Evolutionary conservation across 2,888 invertebrate species (phyloP).

Genomic region (Thecocarcelia acutangulata): DNA sequence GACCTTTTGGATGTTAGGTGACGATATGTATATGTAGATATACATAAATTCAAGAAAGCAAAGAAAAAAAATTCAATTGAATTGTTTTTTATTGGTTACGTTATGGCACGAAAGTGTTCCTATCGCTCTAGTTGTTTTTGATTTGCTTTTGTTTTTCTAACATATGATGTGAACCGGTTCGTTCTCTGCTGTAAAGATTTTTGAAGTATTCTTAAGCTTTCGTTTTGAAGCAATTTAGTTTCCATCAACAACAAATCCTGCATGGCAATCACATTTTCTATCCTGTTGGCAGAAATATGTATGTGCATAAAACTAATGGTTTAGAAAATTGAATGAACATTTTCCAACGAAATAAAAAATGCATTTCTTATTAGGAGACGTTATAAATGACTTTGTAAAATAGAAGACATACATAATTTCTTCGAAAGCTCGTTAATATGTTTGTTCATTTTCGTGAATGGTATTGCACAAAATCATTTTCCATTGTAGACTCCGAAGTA

Average conservation of each 20-base stretch:
- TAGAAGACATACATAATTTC: constrained; percentile 39
- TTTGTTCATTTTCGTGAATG: not conserved
- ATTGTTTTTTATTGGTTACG: too few relatives aligned
- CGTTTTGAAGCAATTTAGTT: constrained; percentile 17
- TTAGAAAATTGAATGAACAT: constrained; percentile 39
- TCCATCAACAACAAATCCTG: not conserved
- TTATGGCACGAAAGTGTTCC: too few relatives aligned
- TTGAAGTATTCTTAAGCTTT: too few relatives aligned
- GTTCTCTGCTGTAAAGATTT: too few relatives aligned
- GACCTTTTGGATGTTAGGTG: too few relatives aligned
- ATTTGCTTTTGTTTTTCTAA: too few relatives aligned
- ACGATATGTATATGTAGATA: too few relatives aligned
- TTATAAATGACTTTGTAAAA: constrained; percentile 16
- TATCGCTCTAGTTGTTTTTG: too few relatives aligned
- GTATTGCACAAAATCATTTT: constrained; percentile 12
- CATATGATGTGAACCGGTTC: too few relatives aligned
- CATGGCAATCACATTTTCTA: constrained; percentile 33
- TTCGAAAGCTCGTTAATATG: not conserved
- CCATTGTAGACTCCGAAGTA: constrained; percentile 4
- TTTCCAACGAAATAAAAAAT: not conserved
- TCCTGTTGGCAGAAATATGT: constrained; percentile 10
- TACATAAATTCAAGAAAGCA: too few relatives aligned
- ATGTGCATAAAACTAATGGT: constrained; percentile 48
- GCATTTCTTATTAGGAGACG: not conserved
- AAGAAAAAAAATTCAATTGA: too few relatives aligned